Conservation (phyloP, 2,113 vertebrate genomes). For the Fulica atra region DNA sequence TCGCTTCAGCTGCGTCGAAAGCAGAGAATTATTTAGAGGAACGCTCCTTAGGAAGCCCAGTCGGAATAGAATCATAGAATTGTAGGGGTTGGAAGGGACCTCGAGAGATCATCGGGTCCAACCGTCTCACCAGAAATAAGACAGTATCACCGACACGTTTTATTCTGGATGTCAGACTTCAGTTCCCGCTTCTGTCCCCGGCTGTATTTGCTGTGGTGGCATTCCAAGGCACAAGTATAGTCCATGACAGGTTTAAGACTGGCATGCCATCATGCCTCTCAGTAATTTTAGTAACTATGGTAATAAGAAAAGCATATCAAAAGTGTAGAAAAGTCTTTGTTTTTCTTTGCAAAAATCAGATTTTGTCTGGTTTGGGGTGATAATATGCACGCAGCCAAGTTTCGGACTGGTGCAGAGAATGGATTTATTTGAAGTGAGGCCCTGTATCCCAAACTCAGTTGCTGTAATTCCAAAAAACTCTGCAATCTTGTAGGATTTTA, state of each 20-base stretch:
- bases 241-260: not conserved
- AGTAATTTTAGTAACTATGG: not conserved
- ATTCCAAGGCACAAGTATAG: not conserved
- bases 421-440: not conserved
- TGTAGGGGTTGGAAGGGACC: too few relatives aligned
- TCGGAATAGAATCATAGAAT: too few relatives aligned
- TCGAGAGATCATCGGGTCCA: too few relatives aligned
- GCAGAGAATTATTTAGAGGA: not conserved
- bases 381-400: not conserved
- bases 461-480: not conserved
- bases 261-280: not conserved
- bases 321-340: not conserved
- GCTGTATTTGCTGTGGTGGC: not conserved
- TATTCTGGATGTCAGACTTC: not conserved
- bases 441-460: not conserved
- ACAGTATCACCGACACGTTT: not conserved
- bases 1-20: not conserved
- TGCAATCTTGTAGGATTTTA: not conserved
- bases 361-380: not conserved
- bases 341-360: not conserved
- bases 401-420: not conserved
- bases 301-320: not conserved
- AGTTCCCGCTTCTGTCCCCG: not conserved
- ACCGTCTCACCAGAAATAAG: not conserved
- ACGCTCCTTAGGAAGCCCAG: not conserved